Evolutionary conservation across 2,113 vertebrate genomes (phyloP), one percentile per base, ranked within the genome.

Genomic region (Dolichotis patagonum): DNA sequence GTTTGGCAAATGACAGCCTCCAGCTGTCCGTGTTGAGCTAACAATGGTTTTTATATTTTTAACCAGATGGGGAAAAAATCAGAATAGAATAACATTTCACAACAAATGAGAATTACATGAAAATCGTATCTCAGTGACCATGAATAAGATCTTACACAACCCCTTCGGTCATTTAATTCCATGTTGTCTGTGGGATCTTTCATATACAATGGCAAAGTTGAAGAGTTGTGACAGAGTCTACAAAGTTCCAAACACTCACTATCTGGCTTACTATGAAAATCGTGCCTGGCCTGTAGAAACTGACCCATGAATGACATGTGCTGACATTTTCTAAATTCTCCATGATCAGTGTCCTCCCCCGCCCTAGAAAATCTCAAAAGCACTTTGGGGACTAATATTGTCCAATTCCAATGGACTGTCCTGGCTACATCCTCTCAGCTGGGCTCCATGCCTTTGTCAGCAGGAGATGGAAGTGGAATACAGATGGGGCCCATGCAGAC

Each of bases 211-310:
- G 32, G 41, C 20, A 8, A 38, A 32, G 58, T 2, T 20, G 63
- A 46, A 32, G 2, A 14, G 77, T 0, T 54, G 58, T 1, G 9
- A 80, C 67, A 12, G 58, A 85, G 60, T 60, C n/a, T 5, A 52
- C 8, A 58, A 54, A 63, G 54, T 28, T 77, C 78, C 85, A 16
- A 35, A 17, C 1, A 30, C 14, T 19, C 56, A 12, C 52, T 7
- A 8, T 14, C 32, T 11, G 38, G 35, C 49, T 35, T 43, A 84
- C 20, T 12, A 0, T 0, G 28, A 63, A 62, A n/a, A 58, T n/a
- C 1, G 0, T 11, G 43, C 19, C 54, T 41, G 78, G 84, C 30
- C 14, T 10, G 1, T 2, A 49, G 32, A 0, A 0, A 24, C 10
- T 9, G 52, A 4, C 14, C 30, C 0, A 2, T 3, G 22, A 32